Evolutionary conservation across 2,888 invertebrate genomes (phyloP), one percentile per base, ranked within the genome.

Genomic region (Hesperia comma): DNA sequence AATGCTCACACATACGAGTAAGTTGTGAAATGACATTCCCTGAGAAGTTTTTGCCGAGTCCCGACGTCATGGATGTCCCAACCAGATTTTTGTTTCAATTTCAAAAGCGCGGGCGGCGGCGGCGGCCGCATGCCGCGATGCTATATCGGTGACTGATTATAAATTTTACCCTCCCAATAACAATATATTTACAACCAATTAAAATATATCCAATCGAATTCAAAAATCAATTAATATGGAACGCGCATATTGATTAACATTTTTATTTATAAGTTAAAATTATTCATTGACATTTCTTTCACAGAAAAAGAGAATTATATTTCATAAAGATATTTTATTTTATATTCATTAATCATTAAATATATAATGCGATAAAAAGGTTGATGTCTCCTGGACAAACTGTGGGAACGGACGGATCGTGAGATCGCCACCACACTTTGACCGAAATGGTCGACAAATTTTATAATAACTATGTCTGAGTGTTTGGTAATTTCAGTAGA

Each of bases 331-430:
- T 26, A 26, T 4, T 26, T 26, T 26, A 26, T 26, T 26, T 26
- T 26, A 26, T 26, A 26, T 26, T 26, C 2, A n/a, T n/a, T n/a
- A n/a, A n/a, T n/a, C n/a, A n/a, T n/a, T n/a, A n/a, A n/a, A n/a
- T n/a, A n/a, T n/a, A n/a, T n/a, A 33, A 33, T 33, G 6, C 33
- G 6, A 12, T 37, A 37, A 57, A 21, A 41, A 57, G 7, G 61
- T 61, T 61, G 21, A 21, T 4, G 6, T 8, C 55, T 17, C 43
- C 54, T 55, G 49, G 1, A 6, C 56, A 43, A 15, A 26, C 32
- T 51, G 68, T 70, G 54, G 62, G 61, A 67, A 68, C 49, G 19
- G 21, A 15, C 0, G 53, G 66, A 57, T 56, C 63, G 56, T 63
- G 63, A 49, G 56, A 57, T 46, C 66, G 33, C 33, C 58, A 55